Percentiles rank a stretch among this genome's conserved stretches.
These are phyloP conservation scores for Sander lucioperca DNA, from an alignment of 2,113 vertebrate genomes.

Conservation along the genomic window DNA sequence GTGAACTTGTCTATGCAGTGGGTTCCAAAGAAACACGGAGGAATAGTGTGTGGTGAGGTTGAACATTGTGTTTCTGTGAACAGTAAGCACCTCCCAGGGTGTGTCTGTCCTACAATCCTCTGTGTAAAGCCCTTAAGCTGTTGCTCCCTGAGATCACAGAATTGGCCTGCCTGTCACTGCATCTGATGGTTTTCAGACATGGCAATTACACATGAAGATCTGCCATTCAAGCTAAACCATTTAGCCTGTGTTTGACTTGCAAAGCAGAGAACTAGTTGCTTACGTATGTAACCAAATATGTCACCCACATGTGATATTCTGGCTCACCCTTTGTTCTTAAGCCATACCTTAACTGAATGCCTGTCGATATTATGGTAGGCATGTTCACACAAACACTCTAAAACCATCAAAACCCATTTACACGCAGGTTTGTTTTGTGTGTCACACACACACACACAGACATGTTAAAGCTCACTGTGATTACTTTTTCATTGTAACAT, in stretches of 20 bases:
- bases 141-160: slow-evolving; percentile 39
- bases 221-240: slow-evolving; percentile 42
- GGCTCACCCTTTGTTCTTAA: background rate
- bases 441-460: background rate
- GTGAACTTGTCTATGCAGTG: background rate
- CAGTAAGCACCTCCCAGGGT: slow-evolving; percentile 18
- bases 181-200: slow-evolving; percentile 66
- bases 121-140: slow-evolving; percentile 31
- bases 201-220: slow-evolving; percentile 22
- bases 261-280: slow-evolving; percentile 17
- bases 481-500: background rate
- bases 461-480: background rate
- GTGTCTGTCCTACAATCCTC: slow-evolving; percentile 19
- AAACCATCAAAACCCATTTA: slow-evolving; percentile 20
- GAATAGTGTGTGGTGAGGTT: slow-evolving; percentile 12
- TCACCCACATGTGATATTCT: background rate
- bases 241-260: slow-evolving; percentile 29
- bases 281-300: slow-evolving; percentile 25
- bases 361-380: background rate
- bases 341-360: background rate
- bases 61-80: slow-evolving; percentile 44
- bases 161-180: slow-evolving; percentile 21
- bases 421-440: slow-evolving; percentile 11
- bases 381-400: slow-evolving; percentile 21
- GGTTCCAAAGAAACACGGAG: background rate